Conservation (phyloP, 92 coral and sea anemone species). For the Nematostella vectensis region DNA sequence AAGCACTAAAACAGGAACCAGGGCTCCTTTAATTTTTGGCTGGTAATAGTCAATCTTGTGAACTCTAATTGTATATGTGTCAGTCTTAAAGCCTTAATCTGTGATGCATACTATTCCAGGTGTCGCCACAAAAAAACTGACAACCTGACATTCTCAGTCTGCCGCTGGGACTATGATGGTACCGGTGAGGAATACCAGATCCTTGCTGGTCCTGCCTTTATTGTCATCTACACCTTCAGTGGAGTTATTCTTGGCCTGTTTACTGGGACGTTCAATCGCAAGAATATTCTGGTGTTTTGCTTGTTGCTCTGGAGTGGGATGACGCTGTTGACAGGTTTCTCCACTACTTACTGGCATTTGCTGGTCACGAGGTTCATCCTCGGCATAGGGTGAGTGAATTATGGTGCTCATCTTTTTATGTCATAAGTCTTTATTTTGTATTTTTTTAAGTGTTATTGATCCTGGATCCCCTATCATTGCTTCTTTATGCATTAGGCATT, state of each 20-base stretch:
- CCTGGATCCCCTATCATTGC: background rate
- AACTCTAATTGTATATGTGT: no score
- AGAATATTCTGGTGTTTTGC: conserved; percentile 70
- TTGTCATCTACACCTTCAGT: conserved; percentile 82
- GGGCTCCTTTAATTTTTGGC: no score
- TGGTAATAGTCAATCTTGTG: no score
- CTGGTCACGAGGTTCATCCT: conserved; percentile 80
- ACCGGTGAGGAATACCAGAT: conserved; percentile 88
- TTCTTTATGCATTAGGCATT: conserved; percentile 1
- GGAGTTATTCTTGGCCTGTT: conserved; percentile 86
- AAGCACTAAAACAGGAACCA: no score
- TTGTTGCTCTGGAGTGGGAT: conserved; percentile 84
- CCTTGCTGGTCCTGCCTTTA: conserved; percentile 94
- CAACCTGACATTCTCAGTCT: conserved; percentile 29
- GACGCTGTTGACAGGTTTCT: conserved; percentile 86
- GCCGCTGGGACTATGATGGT: conserved; percentile 93
- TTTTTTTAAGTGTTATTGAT: background rate
- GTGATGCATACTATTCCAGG: no score
- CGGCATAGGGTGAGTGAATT: conserved; percentile 81
- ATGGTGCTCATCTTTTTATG: no score
- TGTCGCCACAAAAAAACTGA: conserved; percentile 36
- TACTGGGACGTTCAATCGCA: conserved; percentile 76
- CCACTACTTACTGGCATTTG: conserved; percentile 90
- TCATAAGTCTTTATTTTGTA: background rate
- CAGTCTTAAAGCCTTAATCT: no score